Conservation (phyloP, 1,140 invertebrate genomes). For the Ctenoplectra terminalis region DNA sequence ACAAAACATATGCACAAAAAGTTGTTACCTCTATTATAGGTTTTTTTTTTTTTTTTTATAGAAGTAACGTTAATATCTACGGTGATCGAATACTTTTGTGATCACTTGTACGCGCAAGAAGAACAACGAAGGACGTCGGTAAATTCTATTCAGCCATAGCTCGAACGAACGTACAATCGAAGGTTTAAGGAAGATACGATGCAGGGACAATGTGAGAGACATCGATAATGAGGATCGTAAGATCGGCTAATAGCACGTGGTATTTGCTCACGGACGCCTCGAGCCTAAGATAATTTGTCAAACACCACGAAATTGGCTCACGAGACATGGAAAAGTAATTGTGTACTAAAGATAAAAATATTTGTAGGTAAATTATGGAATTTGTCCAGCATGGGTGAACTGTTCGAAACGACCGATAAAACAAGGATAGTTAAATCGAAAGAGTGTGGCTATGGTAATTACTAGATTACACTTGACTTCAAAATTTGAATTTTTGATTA, state of each 20-base stretch:
- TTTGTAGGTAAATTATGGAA: not conserved
- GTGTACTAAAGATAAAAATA: not conserved
- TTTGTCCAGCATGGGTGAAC: too few species aligned
- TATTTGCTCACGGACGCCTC: not conserved
- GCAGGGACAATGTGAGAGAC: not conserved
- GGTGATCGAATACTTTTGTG: too few species aligned
- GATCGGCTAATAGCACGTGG: conserved; percentile 7
- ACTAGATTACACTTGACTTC: too few species aligned
- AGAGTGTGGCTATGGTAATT: not conserved
- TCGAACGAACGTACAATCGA: not conserved
- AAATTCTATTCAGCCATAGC: not conserved
- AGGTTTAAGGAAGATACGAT: not conserved
- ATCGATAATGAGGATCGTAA: not conserved
- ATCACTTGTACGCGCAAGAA: too few species aligned
- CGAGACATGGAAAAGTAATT: not conserved
- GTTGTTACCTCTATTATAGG: too few species aligned
- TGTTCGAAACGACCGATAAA: not conserved
- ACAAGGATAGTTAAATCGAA: not conserved
- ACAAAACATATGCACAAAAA: too few species aligned
- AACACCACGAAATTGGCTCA: not conserved
- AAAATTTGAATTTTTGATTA: too few species aligned
- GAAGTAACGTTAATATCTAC: too few species aligned
- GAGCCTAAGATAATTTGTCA: not conserved
- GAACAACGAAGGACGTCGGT: not conserved
- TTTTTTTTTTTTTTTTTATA: too few species aligned